Conservation (phyloP, 2,888 invertebrate genomes). For the Drosophila nr. fundita region DNA sequence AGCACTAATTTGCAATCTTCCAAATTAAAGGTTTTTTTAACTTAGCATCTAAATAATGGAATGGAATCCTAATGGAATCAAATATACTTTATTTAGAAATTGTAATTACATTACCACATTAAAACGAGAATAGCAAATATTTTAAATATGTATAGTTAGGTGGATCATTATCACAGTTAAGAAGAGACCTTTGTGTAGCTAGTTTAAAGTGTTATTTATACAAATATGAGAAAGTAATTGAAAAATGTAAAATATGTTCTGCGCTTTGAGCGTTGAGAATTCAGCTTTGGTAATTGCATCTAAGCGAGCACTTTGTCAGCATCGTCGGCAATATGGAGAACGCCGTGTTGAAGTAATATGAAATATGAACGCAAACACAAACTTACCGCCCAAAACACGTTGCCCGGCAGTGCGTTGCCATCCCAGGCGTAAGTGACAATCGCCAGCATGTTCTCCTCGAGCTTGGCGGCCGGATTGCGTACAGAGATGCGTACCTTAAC, state of each 20-base stretch:
- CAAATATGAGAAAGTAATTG: neutral
- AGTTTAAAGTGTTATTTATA: neutral
- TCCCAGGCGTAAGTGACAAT: conserved; percentile 91
- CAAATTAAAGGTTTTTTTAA: too few relatives aligned
- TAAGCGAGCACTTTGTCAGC: conserved; percentile 9
- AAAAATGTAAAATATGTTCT: too few relatives aligned
- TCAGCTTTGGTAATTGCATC: neutral
- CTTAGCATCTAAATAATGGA: too few relatives aligned
- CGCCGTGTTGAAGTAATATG: conserved; percentile 74
- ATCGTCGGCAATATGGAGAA: conserved; percentile 82
- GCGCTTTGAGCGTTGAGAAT: neutral
- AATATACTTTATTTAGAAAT: too few relatives aligned
- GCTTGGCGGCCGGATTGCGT: conserved; percentile 86
- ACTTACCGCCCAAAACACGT: conserved; percentile 89
- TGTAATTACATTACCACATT: too few relatives aligned
- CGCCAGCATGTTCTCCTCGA: conserved; percentile 84
- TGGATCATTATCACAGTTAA: neutral
- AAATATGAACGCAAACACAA: neutral
- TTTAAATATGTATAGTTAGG: too few relatives aligned
- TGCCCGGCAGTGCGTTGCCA: conserved; percentile 90
- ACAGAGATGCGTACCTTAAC: conserved; percentile 86
- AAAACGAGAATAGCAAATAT: too few relatives aligned
- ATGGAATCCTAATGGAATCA: too few relatives aligned
- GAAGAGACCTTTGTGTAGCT: neutral
- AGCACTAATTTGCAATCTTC: too few relatives aligned